Evolutionary conservation across 2,797 vertebrate genomes (phyloP).

Genomic region (Pagetopsis macropterus): DNA sequence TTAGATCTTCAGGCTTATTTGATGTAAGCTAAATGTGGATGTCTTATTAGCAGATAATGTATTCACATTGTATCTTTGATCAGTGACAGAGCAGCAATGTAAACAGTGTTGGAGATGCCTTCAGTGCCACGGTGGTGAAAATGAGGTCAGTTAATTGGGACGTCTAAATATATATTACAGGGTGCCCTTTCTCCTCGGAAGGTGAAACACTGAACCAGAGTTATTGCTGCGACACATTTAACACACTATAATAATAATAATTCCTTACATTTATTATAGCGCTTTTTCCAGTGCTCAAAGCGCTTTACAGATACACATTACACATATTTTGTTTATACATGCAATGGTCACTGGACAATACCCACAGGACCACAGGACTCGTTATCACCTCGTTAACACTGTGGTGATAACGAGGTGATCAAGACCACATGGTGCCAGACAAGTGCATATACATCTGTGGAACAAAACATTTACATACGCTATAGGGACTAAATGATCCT

Average conservation of each 20-base stretch:
- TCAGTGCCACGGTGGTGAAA: constrained; percentile 67
- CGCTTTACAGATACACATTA: no score
- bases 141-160: constrained; percentile 85
- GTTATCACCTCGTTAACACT: no score
- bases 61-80: constrained; percentile 60
- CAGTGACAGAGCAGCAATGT: constrained; percentile 40
- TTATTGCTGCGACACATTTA: constrained; percentile 52
- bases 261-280: no score
- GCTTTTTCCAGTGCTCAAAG: no score
- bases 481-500: no score
- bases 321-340: no score
- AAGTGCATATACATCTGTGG: constrained; percentile 2
- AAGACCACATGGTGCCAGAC: constrained; percentile 27
- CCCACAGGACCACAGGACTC: no score
- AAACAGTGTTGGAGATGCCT: constrained; percentile 62
- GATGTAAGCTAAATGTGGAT: constrained; percentile 14
- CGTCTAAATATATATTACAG: constrained; percentile 84
- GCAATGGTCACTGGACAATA: no score
- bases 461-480: constrained; percentile 1
- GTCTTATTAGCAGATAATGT: constrained; percentile 33
- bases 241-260: no score
- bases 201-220: constrained; percentile 62
- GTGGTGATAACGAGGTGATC: constrained; percentile 47
- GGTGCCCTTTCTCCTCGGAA: constrained; percentile 65
- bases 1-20: background rate